Percentiles rank a stretch among this genome's conserved stretches.
phyloP scores from a whole-genome alignment of 1,140 invertebrate species.

The Camponotus floridanus region DNA sequence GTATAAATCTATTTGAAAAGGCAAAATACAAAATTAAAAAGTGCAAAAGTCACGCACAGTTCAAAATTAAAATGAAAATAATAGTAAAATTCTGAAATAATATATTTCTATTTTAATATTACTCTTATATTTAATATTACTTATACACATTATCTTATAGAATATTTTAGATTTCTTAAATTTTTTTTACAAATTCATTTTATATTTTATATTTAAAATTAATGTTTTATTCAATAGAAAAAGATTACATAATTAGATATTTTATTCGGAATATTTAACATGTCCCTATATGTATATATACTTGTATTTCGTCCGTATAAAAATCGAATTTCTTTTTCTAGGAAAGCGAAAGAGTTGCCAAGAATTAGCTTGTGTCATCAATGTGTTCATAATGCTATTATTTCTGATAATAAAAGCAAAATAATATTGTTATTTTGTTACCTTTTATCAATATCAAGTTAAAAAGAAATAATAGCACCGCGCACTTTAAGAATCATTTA shows the following conservation, averaged over 20 bases:
- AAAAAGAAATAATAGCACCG: neutral
- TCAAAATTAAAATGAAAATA: neutral
- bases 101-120: neutral
- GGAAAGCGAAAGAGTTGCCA: neutral
- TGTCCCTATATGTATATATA: neutral
- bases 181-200: neutral
- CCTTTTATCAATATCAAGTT: neutral
- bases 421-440: neutral
- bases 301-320: neutral
- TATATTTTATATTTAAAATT: neutral
- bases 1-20: neutral
- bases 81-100: neutral
- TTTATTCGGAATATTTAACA: neutral
- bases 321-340: neutral
- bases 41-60: neutral
- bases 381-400: neutral
- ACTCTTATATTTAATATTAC: neutral
- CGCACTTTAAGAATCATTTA: neutral
- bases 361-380: neutral
- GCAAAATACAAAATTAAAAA: neutral
- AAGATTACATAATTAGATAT: neutral
- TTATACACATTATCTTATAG: neutral
- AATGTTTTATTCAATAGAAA: neutral
- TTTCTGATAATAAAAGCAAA: constrained; percentile 2
- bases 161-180: constrained; percentile 5